Evolutionary conservation across 2,113 vertebrate species (phyloP).

Genomic region (Petrocephalus microphthalmus): DNA sequence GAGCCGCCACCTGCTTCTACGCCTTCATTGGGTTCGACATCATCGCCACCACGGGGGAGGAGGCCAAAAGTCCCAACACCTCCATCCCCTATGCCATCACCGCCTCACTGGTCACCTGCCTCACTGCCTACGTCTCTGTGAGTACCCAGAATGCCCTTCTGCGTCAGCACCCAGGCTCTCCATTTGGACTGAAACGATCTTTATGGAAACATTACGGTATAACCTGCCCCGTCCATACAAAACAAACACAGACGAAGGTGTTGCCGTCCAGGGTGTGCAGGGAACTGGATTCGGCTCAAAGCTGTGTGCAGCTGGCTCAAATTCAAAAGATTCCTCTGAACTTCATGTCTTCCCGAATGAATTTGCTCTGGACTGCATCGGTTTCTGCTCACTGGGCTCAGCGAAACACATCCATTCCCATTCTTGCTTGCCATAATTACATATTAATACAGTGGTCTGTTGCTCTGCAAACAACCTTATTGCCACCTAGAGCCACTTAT

Average conservation of each 20-base stretch:
- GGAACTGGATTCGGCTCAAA: background rate
- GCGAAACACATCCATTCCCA: conserved; percentile 24
- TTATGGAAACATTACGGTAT: background rate
- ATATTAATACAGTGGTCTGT: background rate
- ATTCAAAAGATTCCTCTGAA: background rate
- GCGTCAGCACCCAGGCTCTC: background rate
- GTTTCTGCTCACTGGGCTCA: conserved; percentile 28
- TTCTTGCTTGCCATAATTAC: conserved; percentile 45
- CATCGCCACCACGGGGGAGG: conserved; percentile 93
- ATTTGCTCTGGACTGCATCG: conserved; percentile 26
- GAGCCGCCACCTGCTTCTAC: conserved; percentile 92
- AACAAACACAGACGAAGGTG: background rate
- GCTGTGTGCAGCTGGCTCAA: background rate
- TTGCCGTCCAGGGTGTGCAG: background rate
- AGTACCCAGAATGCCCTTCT: conserved; percentile 41
- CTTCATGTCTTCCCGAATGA: background rate
- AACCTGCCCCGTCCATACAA: background rate
- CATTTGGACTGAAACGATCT: background rate
- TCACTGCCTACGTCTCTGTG: conserved; percentile 92
- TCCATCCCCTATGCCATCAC: conserved; percentile 97
- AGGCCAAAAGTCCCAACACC: conserved; percentile 88
- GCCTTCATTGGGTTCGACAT: conserved; percentile 98
- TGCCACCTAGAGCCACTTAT: background rate
- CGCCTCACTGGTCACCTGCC: conserved; percentile 80
- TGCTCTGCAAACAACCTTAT: background rate